phyloP scores from a whole-genome alignment of 2,888 invertebrate species.

The Psylliodes chrysocephalus region DNA sequence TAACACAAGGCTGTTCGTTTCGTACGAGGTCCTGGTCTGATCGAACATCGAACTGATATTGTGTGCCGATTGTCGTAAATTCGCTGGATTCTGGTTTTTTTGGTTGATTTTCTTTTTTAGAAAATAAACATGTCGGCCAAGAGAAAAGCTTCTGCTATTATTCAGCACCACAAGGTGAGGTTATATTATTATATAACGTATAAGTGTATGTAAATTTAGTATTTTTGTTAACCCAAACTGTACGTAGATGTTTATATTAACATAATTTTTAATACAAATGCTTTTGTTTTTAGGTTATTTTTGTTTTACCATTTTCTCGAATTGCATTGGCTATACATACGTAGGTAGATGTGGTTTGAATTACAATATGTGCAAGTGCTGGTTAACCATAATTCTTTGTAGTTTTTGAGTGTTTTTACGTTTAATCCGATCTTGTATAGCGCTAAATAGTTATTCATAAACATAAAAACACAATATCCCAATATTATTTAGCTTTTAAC shows the following conservation, averaged over 20 bases:
- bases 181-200: not conserved
- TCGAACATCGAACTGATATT: too few species aligned
- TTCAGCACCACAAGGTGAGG: constrained; percentile 71
- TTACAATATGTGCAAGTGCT: too few species aligned
- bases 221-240: not conserved
- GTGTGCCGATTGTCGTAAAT: constrained; percentile 17
- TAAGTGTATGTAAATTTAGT: not conserved
- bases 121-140: constrained; percentile 74
- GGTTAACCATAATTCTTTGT: too few species aligned
- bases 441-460: too few species aligned
- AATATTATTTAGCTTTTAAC: too few species aligned
- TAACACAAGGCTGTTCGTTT: constrained; percentile 49
- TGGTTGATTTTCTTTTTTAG: constrained; percentile 25
- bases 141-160: constrained; percentile 78
- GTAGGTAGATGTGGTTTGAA: not conserved
- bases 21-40: constrained; percentile 7
- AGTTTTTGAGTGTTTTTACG: too few species aligned
- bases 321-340: not conserved
- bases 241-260: not conserved
- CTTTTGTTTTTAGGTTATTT: too few species aligned
- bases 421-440: too few species aligned
- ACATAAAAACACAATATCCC: too few species aligned
- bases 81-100: constrained; percentile 9
- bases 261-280: not conserved
- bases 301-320: too few species aligned